Conservation (phyloP, 2,113 vertebrate genomes). For the Nycticorax nycticorax region DNA sequence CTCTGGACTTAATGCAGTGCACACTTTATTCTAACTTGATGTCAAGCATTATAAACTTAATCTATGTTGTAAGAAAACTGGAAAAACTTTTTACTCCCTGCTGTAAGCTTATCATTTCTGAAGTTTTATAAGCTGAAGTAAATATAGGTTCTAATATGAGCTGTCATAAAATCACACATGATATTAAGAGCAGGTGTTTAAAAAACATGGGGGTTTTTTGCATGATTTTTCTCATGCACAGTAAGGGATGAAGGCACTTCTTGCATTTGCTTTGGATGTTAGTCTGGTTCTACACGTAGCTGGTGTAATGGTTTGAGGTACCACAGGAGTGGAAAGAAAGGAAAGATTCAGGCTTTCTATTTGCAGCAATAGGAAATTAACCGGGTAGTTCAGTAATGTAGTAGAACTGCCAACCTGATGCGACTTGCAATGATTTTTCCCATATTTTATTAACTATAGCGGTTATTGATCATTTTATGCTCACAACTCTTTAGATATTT, state of each 20-base stretch:
- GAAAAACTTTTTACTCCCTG: background rate
- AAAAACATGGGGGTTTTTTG: fast-evolving
- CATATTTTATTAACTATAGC: background rate
- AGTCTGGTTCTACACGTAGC: background rate
- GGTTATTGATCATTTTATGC: background rate
- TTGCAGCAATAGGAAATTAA: background rate
- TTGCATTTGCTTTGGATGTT: background rate
- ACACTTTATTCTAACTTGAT: background rate
- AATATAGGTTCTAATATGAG: background rate
- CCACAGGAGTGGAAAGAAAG: background rate
- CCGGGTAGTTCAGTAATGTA: background rate
- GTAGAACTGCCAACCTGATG: background rate
- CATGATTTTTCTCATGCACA: background rate
- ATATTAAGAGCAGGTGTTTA: background rate
- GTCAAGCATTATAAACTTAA: background rate
- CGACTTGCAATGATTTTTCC: background rate
- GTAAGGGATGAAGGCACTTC: background rate
- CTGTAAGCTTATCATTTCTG: background rate
- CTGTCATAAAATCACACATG: background rate
- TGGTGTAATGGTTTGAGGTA: background rate
- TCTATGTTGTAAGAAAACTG: background rate
- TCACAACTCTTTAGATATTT: background rate
- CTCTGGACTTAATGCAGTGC: background rate
- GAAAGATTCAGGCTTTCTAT: background rate
- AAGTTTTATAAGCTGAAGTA: background rate